Conservation (phyloP, 2,888 invertebrate genomes). For the Eilema depressum region DNA sequence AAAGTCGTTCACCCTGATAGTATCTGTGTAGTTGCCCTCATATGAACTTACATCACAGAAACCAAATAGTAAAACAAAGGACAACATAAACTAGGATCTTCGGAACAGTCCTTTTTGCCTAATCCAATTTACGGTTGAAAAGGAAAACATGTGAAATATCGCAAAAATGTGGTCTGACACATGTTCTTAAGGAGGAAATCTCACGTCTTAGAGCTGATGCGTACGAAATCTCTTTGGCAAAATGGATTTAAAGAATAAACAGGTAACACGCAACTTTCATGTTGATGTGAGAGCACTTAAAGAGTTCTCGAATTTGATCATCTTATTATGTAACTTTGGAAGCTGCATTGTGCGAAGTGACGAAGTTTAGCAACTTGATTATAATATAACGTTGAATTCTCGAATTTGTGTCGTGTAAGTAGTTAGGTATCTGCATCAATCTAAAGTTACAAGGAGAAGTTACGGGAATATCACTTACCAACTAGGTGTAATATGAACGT, state of each 20-base stretch:
- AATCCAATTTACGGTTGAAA: constrained; percentile 50
- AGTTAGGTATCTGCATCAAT: constrained; percentile 12
- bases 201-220: constrained; percentile 34
- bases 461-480: constrained; percentile 6
- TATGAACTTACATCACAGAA: constrained; percentile 22
- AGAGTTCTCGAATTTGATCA: constrained; percentile 12
- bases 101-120: constrained; percentile 37
- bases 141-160: constrained; percentile 49
- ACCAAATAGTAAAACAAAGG: constrained; percentile 33
- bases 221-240: constrained; percentile 36
- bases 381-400: constrained; percentile 20
- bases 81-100: constrained; percentile 43
- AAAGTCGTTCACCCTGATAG: neutral
- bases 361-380: constrained; percentile 20
- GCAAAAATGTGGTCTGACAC: constrained; percentile 47
- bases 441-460: constrained; percentile 17
- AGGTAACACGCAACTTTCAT: constrained; percentile 42
- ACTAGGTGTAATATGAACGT: constrained; percentile 3
- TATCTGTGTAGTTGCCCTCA: neutral
- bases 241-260: constrained; percentile 43
- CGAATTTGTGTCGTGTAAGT: constrained; percentile 13
- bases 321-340: constrained; percentile 16
- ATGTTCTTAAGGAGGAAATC: constrained; percentile 45
- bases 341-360: constrained; percentile 18
- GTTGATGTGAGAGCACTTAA: constrained; percentile 25